These are phyloP conservation scores for Gibbula magus DNA, from an alignment of 2,888 invertebrate species.

Conservation along the genomic window DNA sequence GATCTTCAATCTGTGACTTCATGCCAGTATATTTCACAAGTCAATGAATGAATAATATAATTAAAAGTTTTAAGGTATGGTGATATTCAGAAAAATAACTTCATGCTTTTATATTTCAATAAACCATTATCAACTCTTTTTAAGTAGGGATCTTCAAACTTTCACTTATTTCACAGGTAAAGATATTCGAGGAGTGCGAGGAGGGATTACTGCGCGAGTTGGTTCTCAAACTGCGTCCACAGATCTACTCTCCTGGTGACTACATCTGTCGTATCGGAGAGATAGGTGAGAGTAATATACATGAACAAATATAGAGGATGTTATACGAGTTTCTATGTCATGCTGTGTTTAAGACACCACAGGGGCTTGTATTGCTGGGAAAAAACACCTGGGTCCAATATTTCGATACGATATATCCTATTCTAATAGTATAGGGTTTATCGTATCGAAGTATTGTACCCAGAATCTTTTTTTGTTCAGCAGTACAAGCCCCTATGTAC, in stretches of 20 bases:
- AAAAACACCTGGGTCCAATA: no score
- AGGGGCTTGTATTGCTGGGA: no score
- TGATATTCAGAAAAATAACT: neutral
- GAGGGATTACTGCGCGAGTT: constrained; percentile 65
- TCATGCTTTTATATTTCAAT: neutral
- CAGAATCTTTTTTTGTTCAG: no score
- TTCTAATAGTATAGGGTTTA: no score
- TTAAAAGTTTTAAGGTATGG: neutral
- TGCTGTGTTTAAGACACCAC: no score
- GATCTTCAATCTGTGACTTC: no score
- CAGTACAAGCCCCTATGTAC: no score
- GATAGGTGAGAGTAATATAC: constrained; percentile 59
- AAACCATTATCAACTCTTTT: neutral
- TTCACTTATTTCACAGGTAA: constrained; percentile 49
- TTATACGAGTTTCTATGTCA: no score
- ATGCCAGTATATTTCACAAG: no score
- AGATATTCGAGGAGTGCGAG: constrained; percentile 69
- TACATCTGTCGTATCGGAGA: constrained; percentile 69
- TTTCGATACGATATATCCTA: no score
- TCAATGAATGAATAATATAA: neutral
- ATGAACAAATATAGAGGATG: no score
- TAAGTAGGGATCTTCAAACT: neutral
- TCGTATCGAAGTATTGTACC: no score
- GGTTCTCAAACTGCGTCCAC: constrained; percentile 64
- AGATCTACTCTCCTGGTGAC: constrained; percentile 67